phyloP scores from a whole-genome alignment of 2,888 invertebrate genomes.

The Drosophila buzzatii region DNA sequence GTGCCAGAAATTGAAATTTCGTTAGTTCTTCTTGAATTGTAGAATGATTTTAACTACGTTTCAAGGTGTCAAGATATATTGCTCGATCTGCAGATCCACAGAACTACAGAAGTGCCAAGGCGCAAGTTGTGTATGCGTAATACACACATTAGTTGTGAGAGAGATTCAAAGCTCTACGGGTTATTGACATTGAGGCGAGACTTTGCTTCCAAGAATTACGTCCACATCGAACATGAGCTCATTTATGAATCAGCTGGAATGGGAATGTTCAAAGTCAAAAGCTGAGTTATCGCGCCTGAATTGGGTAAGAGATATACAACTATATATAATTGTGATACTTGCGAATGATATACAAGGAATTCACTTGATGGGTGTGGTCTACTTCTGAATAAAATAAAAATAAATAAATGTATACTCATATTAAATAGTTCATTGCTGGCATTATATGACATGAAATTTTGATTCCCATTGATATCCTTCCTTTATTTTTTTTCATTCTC shows the following conservation, averaged over 20 bases:
- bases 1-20: slow-evolving; percentile 64
- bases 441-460: too few relatives aligned
- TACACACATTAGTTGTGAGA: slow-evolving; percentile 17
- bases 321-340: slow-evolving; percentile 3
- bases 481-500: not conserved
- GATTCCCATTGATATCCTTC: too few relatives aligned
- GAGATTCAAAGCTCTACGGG: slow-evolving; percentile 29
- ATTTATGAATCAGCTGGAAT: slow-evolving; percentile 40
- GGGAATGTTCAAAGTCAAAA: slow-evolving; percentile 18
- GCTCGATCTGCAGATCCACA: slow-evolving; percentile 12
- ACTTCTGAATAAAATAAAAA: too few relatives aligned
- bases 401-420: too few relatives aligned
- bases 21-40: slow-evolving; percentile 36
- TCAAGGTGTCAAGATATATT: slow-evolving; percentile 48
- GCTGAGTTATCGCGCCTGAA: not conserved
- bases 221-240: slow-evolving; percentile 49
- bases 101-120: slow-evolving; percentile 2
- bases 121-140: slow-evolving; percentile 67
- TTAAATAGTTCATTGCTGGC: too few relatives aligned
- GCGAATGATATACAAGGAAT: not conserved
- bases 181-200: slow-evolving; percentile 59
- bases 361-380: too few relatives aligned
- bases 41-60: slow-evolving; percentile 35
- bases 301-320: not conserved
- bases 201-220: slow-evolving; percentile 53